Evolutionary conservation across 2,113 vertebrate genomes (phyloP), one percentile per base, ranked within the genome.

Genomic region (Ophiodon elongatus): DNA sequence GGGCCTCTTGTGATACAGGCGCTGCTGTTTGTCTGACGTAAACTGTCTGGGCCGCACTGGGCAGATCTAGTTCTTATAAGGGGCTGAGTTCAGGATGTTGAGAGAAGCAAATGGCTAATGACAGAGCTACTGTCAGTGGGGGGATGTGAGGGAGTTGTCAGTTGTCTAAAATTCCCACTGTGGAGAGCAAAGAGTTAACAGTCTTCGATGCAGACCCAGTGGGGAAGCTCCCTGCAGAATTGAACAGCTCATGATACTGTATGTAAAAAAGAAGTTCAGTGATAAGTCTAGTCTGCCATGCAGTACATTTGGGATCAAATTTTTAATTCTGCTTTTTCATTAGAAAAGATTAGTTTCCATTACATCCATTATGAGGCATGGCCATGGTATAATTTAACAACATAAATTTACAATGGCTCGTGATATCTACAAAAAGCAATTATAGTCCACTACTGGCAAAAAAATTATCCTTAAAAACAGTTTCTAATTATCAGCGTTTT

Each of bases 271-370:
- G 86, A 94, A 93, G 81, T 91, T 89, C 77, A 79, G 87, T 80
- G 85, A 91, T 89, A 92, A 91, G 91, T 89, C 92, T 77, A 65
- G 89, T n/a, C 80, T 77, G 85, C 82, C 70, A 54, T 29, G 83
- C 88, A 29, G 92, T 70, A 85, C 88, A 62, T 91, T 86, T 86
- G 88, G 87, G 88, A 92, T 93, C 90, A 89, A 90, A 92, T 94
- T 92, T 93, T 87, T 91, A 93, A 94, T 91, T 91, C 89, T 76
- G 89, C 89, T 86, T 93, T 94, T 94, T 88, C 80, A 92, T 91
- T 91, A 90, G 91, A 89, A 94, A 89, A 92, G 88, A 94, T 94
- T 94, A 93, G 85, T 91, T 90, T 91, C 91, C 88, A 90, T 93
- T 91, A 91, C 88, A 86, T 82, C 84, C 84, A 89, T 92, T 91